phyloP scores from a whole-genome alignment of 2,113 vertebrate genomes.

The Xyrauchen texanus region DNA sequence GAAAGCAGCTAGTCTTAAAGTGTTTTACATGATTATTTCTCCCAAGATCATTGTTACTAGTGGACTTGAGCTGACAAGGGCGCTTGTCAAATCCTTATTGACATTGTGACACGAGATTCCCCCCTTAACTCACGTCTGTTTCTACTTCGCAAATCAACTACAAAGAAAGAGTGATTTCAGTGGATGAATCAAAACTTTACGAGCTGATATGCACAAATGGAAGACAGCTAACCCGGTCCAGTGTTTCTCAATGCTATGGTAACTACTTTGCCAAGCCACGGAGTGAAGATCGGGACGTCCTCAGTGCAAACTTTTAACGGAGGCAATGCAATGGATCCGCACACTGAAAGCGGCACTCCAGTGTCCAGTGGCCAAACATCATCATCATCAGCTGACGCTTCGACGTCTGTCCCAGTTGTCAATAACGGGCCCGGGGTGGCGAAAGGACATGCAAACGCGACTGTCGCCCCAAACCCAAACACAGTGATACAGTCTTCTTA shows the following conservation, averaged over 20 bases:
- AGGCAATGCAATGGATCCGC: slow-evolving; percentile 87
- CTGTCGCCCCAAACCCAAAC: slow-evolving; percentile 77
- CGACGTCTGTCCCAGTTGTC: slow-evolving; percentile 78
- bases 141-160: slow-evolving; percentile 56
- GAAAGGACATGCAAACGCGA: slow-evolving; percentile 71
- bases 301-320: slow-evolving; percentile 89
- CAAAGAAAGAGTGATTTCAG: slow-evolving; percentile 76
- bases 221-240: slow-evolving; percentile 78
- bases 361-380: slow-evolving; percentile 67
- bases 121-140: slow-evolving; percentile 65
- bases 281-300: slow-evolving; percentile 76
- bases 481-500: slow-evolving; percentile 91
- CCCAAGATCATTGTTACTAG: slow-evolving; percentile 21
- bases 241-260: slow-evolving; percentile 81
- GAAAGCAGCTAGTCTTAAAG: slow-evolving; percentile 78
- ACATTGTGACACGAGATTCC: slow-evolving; percentile 43
- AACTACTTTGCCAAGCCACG: slow-evolving; percentile 76
- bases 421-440: slow-evolving; percentile 83
- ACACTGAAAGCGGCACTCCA: slow-evolving; percentile 79
- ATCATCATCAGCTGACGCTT: slow-evolving; percentile 48
- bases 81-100: slow-evolving; percentile 34
- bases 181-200: slow-evolving; percentile 62
- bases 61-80: slow-evolving; percentile 23
- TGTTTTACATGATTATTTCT: slow-evolving; percentile 61
- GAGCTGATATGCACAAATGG: slow-evolving; percentile 75